Percentiles rank a stretch among this genome's conserved stretches.
Evolutionary conservation across 1,140 invertebrate species (phyloP).

Genomic region (Asobara japonica): DNA sequence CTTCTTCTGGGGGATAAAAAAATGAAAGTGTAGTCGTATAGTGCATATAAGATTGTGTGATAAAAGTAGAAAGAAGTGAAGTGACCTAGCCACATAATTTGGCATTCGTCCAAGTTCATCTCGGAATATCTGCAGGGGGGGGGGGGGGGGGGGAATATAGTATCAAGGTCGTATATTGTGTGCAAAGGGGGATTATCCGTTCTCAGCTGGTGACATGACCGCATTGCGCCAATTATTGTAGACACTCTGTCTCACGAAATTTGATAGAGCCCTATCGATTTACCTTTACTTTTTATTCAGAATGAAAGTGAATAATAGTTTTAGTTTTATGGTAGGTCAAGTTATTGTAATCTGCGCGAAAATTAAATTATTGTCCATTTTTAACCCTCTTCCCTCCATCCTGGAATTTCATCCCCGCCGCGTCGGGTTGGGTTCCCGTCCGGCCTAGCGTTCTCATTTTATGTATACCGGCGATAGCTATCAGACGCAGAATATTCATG

Average conservation of each 20-base stretch:
- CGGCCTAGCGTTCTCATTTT: no score
- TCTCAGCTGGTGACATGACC: conserved; percentile 56
- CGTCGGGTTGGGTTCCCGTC: no score
- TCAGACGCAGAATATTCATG: no score
- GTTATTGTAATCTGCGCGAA: no score
- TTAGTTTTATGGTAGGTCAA: no score
- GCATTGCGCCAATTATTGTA: conserved; percentile 57
- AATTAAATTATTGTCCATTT: no score
- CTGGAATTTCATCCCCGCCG: no score
- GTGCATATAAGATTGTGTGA: conserved; percentile 43
- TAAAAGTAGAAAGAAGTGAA: conserved; percentile 39
- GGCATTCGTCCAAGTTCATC: conserved; percentile 60
- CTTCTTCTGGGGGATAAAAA: not conserved
- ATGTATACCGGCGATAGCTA: no score
- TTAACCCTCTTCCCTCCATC: no score
- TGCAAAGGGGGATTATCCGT: conserved; percentile 58
- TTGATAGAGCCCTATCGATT: not conserved
- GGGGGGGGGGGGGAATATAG: no score
- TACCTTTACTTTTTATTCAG: not conserved
- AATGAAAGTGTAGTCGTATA: not conserved
- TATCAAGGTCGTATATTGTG: conserved; percentile 58
- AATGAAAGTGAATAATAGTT: no score
- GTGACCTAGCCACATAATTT: conserved; percentile 56
- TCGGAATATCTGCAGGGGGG: conserved; percentile 59
- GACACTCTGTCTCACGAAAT: conserved; percentile 23